Evolutionary conservation across 1,140 invertebrate genomes (phyloP).

Genomic region (Probaryconus sp.): DNA sequence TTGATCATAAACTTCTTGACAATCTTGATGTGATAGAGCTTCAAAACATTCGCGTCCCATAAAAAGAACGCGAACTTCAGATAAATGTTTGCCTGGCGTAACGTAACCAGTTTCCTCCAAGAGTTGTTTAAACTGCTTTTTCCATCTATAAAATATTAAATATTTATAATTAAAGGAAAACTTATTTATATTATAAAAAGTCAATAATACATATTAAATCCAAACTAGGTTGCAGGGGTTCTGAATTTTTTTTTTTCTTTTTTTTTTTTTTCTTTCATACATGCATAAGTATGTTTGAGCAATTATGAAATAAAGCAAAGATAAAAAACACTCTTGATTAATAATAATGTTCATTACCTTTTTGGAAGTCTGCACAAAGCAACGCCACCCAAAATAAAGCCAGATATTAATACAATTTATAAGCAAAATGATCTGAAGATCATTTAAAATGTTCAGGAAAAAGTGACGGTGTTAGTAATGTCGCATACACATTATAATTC

Average conservation of each 20-base stretch:
- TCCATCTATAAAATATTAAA: constrained; percentile 82
- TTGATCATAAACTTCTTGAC: constrained; percentile 95
- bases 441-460: no score
- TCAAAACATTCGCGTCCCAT: constrained; percentile 97
- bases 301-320: constrained; percentile 4
- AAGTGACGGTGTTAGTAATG: no score
- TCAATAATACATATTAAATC: no score
- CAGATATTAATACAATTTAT: constrained; percentile 71
- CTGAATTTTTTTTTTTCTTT: constrained; percentile 12
- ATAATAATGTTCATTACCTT: constrained; percentile 70
- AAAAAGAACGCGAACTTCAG: constrained; percentile 95
- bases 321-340: constrained; percentile 10
- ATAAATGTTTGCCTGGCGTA: constrained; percentile 93
- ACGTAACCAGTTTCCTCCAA: constrained; percentile 97
- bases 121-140: constrained; percentile 95
- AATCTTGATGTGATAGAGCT: constrained; percentile 92
- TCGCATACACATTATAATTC: no score
- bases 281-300: background rate
- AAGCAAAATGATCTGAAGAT: constrained; percentile 22
- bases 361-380: constrained; percentile 78
- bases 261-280: background rate
- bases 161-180: constrained; percentile 10
- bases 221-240: no score
- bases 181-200: no score
- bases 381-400: constrained; percentile 77